Evolutionary conservation across 2,888 invertebrate species (phyloP), one percentile per base, ranked within the genome.

Genomic region (Sisyra terminalis): DNA sequence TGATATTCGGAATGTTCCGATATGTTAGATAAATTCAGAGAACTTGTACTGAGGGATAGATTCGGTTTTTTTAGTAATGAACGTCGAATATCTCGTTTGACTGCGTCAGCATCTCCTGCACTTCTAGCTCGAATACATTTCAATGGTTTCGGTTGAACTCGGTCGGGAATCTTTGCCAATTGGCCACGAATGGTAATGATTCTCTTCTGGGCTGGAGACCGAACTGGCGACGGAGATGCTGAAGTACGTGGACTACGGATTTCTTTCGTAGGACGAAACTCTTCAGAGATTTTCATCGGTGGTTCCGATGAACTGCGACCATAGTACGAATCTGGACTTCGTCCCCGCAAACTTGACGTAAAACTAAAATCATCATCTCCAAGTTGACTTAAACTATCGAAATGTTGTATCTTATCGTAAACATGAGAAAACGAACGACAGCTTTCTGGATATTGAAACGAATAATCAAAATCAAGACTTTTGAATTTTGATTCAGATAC

Each of bases 401-500:
- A 63, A 43, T 57, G 61, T 29, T 53, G 50, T 29, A 61, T 50
- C 32, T 56, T 55, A 7, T 56, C 57, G 6, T 53, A 51, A 1
- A 56, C 50, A 1, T 56, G 54, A 14, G 30, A 24, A 18, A 17
- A 17, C n/a, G 31, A 32, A 29, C 29, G 29, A 3, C 18, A 35
- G 34, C 18, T 18, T 18, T 41, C 34, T 45, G 40, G 50, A 50
- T 10, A 52, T 50, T 0, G 53, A 17, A 30, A 29, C 10, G 29
- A 38, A 29, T 37, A 43, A 15, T 43, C 37, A 30, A 29, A 67
- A 51, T 82, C 82, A 64, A 75, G 69, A 50, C 71, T 69, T 52
- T 71, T 71, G 57, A 84, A 83, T 51, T 77, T 75, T 1, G 82
- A 83, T 49, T 78, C 71, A 2, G 75, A 72, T 0, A 83, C 81